Evolutionary conservation across 2,888 invertebrate genomes (phyloP).

Genomic region (Rhagium mordax): DNA sequence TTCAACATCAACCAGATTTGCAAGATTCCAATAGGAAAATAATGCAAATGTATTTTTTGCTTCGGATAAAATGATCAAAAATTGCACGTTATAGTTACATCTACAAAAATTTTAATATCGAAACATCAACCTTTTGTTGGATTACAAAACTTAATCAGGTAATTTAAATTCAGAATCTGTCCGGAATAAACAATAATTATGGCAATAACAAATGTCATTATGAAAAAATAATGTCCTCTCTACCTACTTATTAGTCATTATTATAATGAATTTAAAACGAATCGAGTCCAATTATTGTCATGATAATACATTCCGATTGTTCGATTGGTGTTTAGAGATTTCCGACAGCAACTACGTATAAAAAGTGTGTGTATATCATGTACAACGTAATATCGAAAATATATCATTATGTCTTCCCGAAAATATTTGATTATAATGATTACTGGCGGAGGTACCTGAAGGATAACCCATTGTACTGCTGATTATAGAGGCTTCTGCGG

Average conservation of each 20-base stretch:
- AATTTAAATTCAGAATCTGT: slow-evolving; percentile 54
- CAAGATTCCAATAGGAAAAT: slow-evolving; percentile 8
- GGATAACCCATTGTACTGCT: background rate
- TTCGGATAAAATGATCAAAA: slow-evolving; percentile 15
- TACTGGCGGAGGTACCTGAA: background rate
- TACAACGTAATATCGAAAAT: background rate
- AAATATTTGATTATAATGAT: slow-evolving; percentile 26
- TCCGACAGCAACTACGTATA: slow-evolving; percentile 14
- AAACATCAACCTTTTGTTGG: slow-evolving; percentile 38
- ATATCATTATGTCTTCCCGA: slow-evolving; percentile 21
- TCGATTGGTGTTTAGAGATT: slow-evolving; percentile 21
- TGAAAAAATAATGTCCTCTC: slow-evolving; percentile 60
- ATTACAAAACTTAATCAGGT: slow-evolving; percentile 49
- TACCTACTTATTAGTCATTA: slow-evolving; percentile 61
- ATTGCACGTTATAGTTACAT: slow-evolving; percentile 16
- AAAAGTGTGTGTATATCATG: slow-evolving; percentile 23
- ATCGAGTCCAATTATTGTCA: slow-evolving; percentile 57
- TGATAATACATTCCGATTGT: slow-evolving; percentile 57
- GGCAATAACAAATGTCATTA: slow-evolving; percentile 61
- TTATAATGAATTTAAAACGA: slow-evolving; percentile 62
- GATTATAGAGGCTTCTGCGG: slow-evolving; percentile 1
- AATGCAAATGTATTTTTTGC: slow-evolving; percentile 26
- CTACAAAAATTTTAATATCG: slow-evolving; percentile 18
- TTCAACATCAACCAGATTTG: slow-evolving; percentile 8
- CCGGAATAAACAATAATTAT: slow-evolving; percentile 57